These are phyloP conservation scores for Canis aureus DNA, from an alignment of 2,113 vertebrate species.

Conservation along the genomic window DNA sequence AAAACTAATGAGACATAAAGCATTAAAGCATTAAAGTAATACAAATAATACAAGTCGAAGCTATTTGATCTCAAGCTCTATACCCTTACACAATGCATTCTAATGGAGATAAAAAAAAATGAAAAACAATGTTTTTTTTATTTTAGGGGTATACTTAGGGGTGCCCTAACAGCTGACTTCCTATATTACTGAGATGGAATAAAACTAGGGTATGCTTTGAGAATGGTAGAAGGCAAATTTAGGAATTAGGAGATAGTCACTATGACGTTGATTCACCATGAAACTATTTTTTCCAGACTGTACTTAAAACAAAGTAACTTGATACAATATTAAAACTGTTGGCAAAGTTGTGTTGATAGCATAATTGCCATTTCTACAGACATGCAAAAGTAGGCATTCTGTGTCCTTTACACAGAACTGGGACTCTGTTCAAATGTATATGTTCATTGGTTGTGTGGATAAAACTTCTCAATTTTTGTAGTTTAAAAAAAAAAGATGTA, in stretches of 20 bases:
- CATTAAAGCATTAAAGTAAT: background rate
- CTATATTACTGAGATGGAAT: background rate
- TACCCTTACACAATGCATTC: background rate
- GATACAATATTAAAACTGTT: background rate
- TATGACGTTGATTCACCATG: background rate
- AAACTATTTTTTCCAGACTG: background rate
- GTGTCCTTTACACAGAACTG: background rate
- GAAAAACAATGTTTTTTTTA: background rate
- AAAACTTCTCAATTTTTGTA: background rate
- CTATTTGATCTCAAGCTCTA: background rate
- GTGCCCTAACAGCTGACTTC: background rate
- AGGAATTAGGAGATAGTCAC: background rate
- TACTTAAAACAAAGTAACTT: background rate
- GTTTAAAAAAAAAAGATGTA: background rate
- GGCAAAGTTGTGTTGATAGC: background rate
- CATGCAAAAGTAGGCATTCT: background rate
- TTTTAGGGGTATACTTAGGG: background rate
- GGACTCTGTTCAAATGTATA: background rate
- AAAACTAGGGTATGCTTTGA: background rate
- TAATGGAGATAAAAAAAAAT: background rate
- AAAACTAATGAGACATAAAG: background rate
- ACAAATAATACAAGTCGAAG: background rate
- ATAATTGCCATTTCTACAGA: background rate
- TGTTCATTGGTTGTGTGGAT: background rate
- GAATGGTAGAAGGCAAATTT: background rate